phyloP scores from a whole-genome alignment of 2,888 invertebrate genomes.

The Campoletis raptor region DNA sequence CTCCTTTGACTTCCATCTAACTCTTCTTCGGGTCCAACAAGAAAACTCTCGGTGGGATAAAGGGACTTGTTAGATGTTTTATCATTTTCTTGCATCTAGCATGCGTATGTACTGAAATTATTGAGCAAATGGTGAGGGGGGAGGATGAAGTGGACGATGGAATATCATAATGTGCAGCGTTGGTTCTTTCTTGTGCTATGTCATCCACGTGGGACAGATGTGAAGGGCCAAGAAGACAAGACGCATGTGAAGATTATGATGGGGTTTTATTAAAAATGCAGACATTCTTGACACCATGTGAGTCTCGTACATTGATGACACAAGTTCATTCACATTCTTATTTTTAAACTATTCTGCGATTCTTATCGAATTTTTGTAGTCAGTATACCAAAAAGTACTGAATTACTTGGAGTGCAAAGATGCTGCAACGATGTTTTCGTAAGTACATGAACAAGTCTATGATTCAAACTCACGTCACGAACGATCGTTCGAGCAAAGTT shows the following conservation, averaged over 20 bases:
- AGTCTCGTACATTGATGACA: not conserved
- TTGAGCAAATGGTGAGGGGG: slow-evolving; percentile 59
- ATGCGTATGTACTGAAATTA: slow-evolving; percentile 53
- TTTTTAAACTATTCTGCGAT: not conserved
- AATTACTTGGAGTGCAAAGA: slow-evolving; percentile 18
- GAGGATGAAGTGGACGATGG: slow-evolving; percentile 58
- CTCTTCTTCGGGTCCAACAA: slow-evolving; percentile 46
- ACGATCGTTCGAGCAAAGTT: slow-evolving; percentile 69
- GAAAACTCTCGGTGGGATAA: slow-evolving; percentile 43
- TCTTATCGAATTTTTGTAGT: not conserved
- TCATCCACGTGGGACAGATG: not conserved
- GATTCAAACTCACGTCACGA: slow-evolving; percentile 70
- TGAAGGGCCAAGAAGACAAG: slow-evolving; percentile 9
- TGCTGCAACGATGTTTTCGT: slow-evolving; percentile 60
- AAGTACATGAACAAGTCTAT: slow-evolving; percentile 62
- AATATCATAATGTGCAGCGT: slow-evolving; percentile 45
- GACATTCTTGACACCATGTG: not conserved
- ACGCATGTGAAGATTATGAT: not conserved
- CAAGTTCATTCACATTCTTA: not conserved
- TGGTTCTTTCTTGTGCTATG: not conserved
- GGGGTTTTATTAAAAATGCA: not conserved
- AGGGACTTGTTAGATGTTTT: slow-evolving; percentile 60
- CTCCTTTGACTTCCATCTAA: slow-evolving; percentile 56
- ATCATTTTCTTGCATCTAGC: slow-evolving; percentile 65
- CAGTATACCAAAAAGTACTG: slow-evolving; percentile 26